These are phyloP conservation scores for Thalassarche chlororhynchos DNA, from an alignment of 2,113 vertebrate genomes.

Conservation along the genomic window DNA sequence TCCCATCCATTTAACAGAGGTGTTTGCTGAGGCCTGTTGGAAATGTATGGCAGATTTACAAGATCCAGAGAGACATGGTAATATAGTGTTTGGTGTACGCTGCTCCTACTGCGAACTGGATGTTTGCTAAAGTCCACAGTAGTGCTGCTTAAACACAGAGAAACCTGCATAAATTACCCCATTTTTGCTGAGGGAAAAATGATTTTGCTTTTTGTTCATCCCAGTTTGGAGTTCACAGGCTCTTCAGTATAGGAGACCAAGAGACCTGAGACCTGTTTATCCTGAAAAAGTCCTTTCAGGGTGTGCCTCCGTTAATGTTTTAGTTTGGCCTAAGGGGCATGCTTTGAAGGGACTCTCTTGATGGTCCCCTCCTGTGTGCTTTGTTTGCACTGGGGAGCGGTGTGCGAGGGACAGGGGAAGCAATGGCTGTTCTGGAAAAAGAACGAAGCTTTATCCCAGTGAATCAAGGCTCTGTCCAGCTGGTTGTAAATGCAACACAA, in stretches of 20 bases:
- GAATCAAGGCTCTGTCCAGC: neutral
- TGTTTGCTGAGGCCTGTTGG: slow-evolving; percentile 10
- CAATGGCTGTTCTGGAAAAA: neutral
- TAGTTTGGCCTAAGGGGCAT: rapidly evolving
- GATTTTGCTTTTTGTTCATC: neutral
- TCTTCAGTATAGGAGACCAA: neutral
- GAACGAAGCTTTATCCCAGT: neutral
- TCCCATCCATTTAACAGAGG: neutral
- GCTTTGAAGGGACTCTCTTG: neutral
- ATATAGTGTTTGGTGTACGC: neutral
- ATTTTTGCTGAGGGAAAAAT: neutral
- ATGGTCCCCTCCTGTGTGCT: neutral
- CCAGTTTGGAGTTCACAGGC: neutral
- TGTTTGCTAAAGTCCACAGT: neutral
- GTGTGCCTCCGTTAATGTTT: neutral
- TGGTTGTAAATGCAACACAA: neutral
- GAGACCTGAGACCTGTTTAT: neutral
- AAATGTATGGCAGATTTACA: neutral
- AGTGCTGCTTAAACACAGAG: neutral
- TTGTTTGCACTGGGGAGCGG: neutral
- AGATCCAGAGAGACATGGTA: neutral
- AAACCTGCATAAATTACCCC: neutral
- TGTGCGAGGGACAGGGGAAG: neutral
- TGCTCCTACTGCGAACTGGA: neutral
- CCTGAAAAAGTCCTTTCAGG: neutral